phyloP scores from a whole-genome alignment of 2,888 invertebrate genomes.

The Leucozona laternaria region DNA sequence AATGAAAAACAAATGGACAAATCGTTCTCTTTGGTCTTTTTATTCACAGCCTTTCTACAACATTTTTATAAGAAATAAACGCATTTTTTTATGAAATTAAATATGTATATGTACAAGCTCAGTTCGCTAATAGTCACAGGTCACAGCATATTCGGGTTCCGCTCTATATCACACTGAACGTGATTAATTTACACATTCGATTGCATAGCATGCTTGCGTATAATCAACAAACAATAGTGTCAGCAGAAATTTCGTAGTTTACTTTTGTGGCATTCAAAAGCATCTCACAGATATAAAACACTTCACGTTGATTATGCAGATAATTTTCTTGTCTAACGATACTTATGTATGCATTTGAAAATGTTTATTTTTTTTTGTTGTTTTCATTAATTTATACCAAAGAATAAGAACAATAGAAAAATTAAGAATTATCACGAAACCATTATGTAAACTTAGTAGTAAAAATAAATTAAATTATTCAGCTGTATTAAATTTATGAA shows the following conservation, averaged over 20 bases:
- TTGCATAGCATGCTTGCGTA: background rate
- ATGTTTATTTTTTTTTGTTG: conserved; percentile 25
- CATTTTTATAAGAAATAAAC: background rate
- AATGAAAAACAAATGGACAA: no score
- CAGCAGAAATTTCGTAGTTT: conserved; percentile 36
- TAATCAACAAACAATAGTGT: background rate
- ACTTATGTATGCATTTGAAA: conserved; percentile 36
- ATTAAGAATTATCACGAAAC: conserved; percentile 41
- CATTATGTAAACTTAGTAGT: background rate
- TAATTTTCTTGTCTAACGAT: conserved; percentile 16
- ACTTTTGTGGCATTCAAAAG: conserved; percentile 36
- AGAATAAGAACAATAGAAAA: conserved; percentile 24
- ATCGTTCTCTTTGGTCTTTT: no score
- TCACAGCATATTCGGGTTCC: background rate
- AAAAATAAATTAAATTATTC: background rate
- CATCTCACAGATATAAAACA: conserved; percentile 11
- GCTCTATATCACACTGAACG: conserved; percentile 46
- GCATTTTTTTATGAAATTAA: background rate
- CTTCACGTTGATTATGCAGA: background rate
- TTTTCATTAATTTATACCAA: conserved; percentile 17
- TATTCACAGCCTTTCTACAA: no score
- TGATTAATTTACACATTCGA: conserved; percentile 51
- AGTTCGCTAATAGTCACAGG: background rate
- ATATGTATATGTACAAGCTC: no score
- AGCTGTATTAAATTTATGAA: background rate